phyloP scores from a whole-genome alignment of 2,797 vertebrate genomes.

The Pelobates cultripes region DNA sequence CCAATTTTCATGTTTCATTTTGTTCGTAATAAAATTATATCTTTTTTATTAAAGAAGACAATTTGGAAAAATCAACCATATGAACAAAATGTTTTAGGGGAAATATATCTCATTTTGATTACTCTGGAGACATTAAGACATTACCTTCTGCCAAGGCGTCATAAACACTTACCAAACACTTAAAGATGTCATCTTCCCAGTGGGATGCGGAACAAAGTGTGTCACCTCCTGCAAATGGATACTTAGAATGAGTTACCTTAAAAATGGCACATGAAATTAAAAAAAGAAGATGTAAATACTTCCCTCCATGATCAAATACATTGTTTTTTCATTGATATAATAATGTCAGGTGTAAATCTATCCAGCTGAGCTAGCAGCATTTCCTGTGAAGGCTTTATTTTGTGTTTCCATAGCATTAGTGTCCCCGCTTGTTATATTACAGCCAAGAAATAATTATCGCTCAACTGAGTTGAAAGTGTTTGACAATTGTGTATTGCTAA shows the following conservation, averaged over 20 bases:
- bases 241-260: background rate
- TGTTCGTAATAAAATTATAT: constrained; percentile 23
- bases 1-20: constrained; percentile 43
- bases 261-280: no score
- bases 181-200: constrained; percentile 22
- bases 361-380: background rate
- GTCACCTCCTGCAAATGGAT: constrained; percentile 10
- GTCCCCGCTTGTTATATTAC: background rate
- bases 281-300: no score
- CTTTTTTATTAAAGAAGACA: constrained; percentile 50
- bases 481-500: constrained; percentile 15
- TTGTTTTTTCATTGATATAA: constrained; percentile 3
- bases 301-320: background rate
- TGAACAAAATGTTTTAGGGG: constrained; percentile 7
- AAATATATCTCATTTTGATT: constrained; percentile 32
- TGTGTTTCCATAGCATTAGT: background rate
- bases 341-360: background rate
- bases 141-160: constrained; percentile 7
- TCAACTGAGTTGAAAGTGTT: constrained; percentile 14
- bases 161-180: constrained; percentile 26
- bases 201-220: constrained; percentile 8
- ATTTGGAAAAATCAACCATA: constrained; percentile 32
- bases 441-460: constrained; percentile 6
- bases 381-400: background rate
- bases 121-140: constrained; percentile 23